Conservation (phyloP, 2,888 invertebrate genomes). For the Luperina testacea region DNA sequence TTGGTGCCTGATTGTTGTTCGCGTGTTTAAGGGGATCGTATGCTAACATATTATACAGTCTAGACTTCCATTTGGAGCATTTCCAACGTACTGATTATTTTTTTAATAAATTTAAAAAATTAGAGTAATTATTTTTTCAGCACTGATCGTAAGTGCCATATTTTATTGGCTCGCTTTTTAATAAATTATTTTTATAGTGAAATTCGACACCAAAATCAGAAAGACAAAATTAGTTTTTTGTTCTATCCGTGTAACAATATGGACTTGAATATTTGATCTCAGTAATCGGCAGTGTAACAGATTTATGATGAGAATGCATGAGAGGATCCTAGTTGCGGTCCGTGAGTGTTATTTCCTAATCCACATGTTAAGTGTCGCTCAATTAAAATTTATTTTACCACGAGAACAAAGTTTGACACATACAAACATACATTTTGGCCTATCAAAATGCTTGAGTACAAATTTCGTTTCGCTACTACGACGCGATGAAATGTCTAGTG, state of each 20-base stretch:
- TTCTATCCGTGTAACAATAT: constrained; percentile 79
- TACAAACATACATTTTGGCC: constrained; percentile 73
- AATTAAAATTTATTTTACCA: constrained; percentile 69
- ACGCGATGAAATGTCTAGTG: constrained; percentile 60
- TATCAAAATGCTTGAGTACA: constrained; percentile 82
- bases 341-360: constrained; percentile 60
- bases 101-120: constrained; percentile 82
- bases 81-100: constrained; percentile 89
- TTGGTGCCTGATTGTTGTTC: constrained; percentile 88
- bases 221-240: constrained; percentile 81
- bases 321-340: constrained; percentile 53
- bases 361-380: constrained; percentile 72
- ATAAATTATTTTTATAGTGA: constrained; percentile 85
- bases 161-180: constrained; percentile 86
- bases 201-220: constrained; percentile 89
- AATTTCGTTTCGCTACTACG: constrained; percentile 71
- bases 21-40: constrained; percentile 75
- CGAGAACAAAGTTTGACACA: constrained; percentile 60
- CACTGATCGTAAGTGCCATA: constrained; percentile 89
- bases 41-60: constrained; percentile 71
- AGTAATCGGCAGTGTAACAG: constrained; percentile 79
- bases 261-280: constrained; percentile 88
- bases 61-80: constrained; percentile 81
- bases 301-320: constrained; percentile 66
- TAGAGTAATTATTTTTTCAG: constrained; percentile 86